phyloP scores from a whole-genome alignment of 1,140 invertebrate genomes.

The Bombus waltoni region DNA sequence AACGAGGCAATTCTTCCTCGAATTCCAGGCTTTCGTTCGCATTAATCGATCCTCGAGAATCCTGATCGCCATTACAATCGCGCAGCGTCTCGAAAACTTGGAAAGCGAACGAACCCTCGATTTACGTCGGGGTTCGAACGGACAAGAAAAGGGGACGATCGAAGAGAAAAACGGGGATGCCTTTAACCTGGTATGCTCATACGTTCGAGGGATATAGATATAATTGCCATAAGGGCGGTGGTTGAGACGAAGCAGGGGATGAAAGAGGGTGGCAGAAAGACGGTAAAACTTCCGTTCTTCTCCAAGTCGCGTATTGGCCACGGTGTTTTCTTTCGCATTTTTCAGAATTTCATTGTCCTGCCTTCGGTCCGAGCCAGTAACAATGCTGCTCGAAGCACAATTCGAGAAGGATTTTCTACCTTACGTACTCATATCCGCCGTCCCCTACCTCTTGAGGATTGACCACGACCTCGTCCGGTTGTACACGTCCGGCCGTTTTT shows the following conservation, averaged over 20 bases:
- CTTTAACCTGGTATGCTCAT: slow-evolving; percentile 15
- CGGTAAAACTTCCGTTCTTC: slow-evolving; percentile 45
- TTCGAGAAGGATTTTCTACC: slow-evolving; percentile 62
- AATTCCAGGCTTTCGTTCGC: neutral
- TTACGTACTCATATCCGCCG: slow-evolving; percentile 49
- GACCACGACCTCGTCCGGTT: neutral
- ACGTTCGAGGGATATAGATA: slow-evolving; percentile 22
- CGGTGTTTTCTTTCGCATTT: slow-evolving; percentile 48
- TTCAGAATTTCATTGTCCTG: slow-evolving; percentile 65
- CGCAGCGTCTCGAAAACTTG: slow-evolving; percentile 1
- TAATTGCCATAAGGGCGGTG: slow-evolving; percentile 52
- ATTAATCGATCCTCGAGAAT: slow-evolving; percentile 16
- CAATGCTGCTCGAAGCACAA: slow-evolving; percentile 59
- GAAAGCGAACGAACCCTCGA: slow-evolving; percentile 1
- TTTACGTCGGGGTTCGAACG: neutral
- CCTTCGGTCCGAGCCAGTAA: slow-evolving; percentile 48
- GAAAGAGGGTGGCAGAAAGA: neutral
- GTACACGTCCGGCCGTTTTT: slow-evolving; percentile 22
- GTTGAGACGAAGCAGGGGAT: neutral
- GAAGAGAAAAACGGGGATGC: slow-evolving; percentile 10
- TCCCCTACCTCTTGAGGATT: neutral
- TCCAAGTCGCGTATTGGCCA: slow-evolving; percentile 38
- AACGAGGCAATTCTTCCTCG: neutral
- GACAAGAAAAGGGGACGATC: neutral
- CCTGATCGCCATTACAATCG: slow-evolving; percentile 9